Base-by-base conservation (phyloP, 1,140 invertebrate genomes). In the Wasmannia auropunctata region DNA sequence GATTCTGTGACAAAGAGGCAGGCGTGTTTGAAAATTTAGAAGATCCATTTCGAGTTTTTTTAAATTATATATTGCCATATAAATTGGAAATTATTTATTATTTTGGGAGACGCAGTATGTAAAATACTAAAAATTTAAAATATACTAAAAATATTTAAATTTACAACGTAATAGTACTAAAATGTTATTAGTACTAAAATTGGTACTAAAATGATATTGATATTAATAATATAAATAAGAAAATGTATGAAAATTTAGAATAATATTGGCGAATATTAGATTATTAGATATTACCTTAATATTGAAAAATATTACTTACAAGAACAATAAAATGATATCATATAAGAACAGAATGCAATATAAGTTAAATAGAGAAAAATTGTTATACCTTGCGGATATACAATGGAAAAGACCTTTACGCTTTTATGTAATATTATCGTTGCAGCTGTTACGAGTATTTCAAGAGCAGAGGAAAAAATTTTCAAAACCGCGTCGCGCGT, bases 371-470 rank as follows among this genome's bases (percentile, higher is more conserved):
- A 10, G n/a, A 37, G 56, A 70, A 62, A 74, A 14, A 4, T 54
- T 54, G n/a, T 37, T 54, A 34, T 37, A 19, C n/a, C 3, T 34
- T 16, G 11, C 1, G 34, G 22, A 8, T 37, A 56, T 60, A 19
- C 14, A 56, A 60, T 43, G 43, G 11, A 63, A 43, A 63, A 19
- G 6, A 22, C 19, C 6, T 46, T 79, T n/a, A 79, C n/a, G 11
- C 19, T 46, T 79, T 79, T 46, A 19, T 10, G 25, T 34, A 65
- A 79, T 65, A 49, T 46, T 65, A 65, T 49, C 7, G 22, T 69
- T 54, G 56, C 56, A n/a, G 40, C 40, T 62, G 28, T 69, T 69
- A 80, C 25, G 19, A 3, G 5, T 37, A 43, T 63, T 65, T 65
- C 40, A n/a, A 37, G 16, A 80, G 11, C 25, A 11, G n/a, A 37